These are phyloP conservation scores for Fregetta grallaria DNA, from an alignment of 2,113 vertebrate genomes.

Conservation along the genomic window DNA sequence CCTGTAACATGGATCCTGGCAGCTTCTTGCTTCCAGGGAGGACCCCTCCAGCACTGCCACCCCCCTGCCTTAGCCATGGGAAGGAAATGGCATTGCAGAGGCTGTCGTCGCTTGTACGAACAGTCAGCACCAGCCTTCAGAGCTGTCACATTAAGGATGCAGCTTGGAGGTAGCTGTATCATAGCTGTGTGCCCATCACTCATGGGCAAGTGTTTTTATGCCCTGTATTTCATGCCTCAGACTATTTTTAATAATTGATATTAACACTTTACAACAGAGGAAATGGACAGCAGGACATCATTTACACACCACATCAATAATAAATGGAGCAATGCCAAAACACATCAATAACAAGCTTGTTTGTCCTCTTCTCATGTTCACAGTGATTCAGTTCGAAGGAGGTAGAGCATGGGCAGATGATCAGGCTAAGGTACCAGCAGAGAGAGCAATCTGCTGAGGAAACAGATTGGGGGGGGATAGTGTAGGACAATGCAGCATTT, in stretches of 20 bases:
- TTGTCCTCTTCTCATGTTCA: not conserved
- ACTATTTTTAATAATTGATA: slow-evolving; percentile 34
- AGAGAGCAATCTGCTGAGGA: not conserved
- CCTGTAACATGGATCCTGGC: not conserved
- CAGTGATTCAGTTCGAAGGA: not conserved
- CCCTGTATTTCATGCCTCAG: not conserved
- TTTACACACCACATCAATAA: not conserved
- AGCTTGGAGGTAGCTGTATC: not conserved
- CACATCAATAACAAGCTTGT: not conserved
- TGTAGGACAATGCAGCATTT: not conserved
- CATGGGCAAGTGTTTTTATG: not conserved
- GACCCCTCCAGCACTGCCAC: not conserved
- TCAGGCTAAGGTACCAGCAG: not conserved
- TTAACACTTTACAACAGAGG: not conserved
- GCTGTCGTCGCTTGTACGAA: rapidly evolving
- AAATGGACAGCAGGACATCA: not conserved
- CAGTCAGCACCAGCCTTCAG: not conserved
- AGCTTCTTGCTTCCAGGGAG: not conserved
- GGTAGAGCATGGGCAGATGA: not conserved
- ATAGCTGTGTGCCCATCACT: not conserved
- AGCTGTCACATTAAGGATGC: not conserved
- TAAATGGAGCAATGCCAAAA: not conserved
- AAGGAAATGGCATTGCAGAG: not conserved
- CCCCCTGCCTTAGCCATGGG: not conserved
- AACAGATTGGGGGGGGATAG: not conserved